Evolutionary conservation across 2,888 invertebrate species (phyloP).

Genomic region (Polyploca ridens): DNA sequence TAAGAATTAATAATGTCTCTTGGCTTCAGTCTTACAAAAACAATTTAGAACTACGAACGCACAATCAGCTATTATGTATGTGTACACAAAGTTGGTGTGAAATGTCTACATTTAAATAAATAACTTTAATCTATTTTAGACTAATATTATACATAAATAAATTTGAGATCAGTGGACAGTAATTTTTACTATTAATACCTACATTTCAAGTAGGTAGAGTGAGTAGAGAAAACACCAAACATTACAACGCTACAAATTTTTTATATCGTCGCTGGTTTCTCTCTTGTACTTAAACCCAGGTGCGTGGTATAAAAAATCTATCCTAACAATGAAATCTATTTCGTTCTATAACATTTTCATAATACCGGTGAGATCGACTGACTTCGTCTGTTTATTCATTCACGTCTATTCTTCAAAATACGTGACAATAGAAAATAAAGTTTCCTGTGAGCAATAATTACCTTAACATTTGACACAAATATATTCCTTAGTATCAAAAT

Average conservation of each 20-base stretch:
- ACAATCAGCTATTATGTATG: not conserved
- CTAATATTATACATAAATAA: slow-evolving; percentile 73
- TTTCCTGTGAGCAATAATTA: not conserved
- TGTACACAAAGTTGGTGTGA: slow-evolving; percentile 10
- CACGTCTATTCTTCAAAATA: not conserved
- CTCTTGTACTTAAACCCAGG: slow-evolving; percentile 61
- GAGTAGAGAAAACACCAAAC: slow-evolving; percentile 16
- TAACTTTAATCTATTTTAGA: slow-evolving; percentile 69
- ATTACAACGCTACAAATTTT: slow-evolving; percentile 42
- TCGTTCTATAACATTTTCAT: slow-evolving; percentile 46
- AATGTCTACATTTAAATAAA: slow-evolving; percentile 60
- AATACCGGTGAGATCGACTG: slow-evolving; percentile 60
- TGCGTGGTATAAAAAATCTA: slow-evolving; percentile 63
- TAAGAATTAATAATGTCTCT: slow-evolving; percentile 28
- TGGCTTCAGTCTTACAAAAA: slow-evolving; percentile 60
- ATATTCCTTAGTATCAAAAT: not conserved
- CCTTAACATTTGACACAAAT: not conserved
- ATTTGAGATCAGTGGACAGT: slow-evolving; percentile 81
- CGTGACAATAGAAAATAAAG: not conserved
- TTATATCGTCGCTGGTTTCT: slow-evolving; percentile 38
- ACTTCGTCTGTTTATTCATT: slow-evolving; percentile 29
- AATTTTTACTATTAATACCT: slow-evolving; percentile 52
- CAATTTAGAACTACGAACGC: slow-evolving; percentile 51
- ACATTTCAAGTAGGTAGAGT: slow-evolving; percentile 30
- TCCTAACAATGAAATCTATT: slow-evolving; percentile 54